Evolutionary conservation across 2,797 vertebrate genomes (phyloP), one percentile per base, ranked within the genome.

Genomic region (Muraenolepis orangiensis): DNA sequence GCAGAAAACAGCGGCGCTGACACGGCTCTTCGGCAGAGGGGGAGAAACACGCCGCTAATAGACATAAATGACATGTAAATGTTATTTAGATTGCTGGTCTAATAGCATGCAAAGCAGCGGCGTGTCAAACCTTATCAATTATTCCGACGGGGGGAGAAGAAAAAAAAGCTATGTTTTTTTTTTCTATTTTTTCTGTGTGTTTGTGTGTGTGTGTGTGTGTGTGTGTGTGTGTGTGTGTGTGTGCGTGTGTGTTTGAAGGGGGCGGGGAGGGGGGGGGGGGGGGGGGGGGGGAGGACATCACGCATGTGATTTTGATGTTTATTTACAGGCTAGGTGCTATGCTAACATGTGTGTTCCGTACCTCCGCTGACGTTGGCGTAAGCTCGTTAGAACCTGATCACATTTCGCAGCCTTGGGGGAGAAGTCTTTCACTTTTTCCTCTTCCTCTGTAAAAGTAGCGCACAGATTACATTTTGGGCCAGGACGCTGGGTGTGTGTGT

Each of bases 61-160:
- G 87, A 83, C 83, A 76, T 85, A 92, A 90, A 91, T 90, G 77
- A 90, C 80, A 93, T 90, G 90, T 86, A 88, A 89, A 90, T 91
- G 85, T 75, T 88, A 91, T 92, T 92, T 89, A 90, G 87, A 92
- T 91, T 89, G 85, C 87, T 78, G 79, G 79, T 87, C 83, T 88
- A 91, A 91, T 80, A 80, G 67, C 83, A 87, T 90, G 82, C 85
- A 89, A 85, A 88, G 75, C 80, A 84, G 82, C 69, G n/a, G 75
- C 76, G 72, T 81, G 85, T 84, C 85, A 85, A 72, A 64, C 80
- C 85, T 87, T 82, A 84, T 87, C 87, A 89, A 85, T 88, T 87
- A 86, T 87, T 86, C 87, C 85, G 82, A 81, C 84, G 86, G 34
- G 30, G 40, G 51, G n/a, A 6, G 40, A 74, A n/a, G n/a, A n/a